Evolutionary conservation across 2,113 vertebrate species (phyloP), one percentile per base, ranked within the genome.

Genomic region (Erythrocebus patas): DNA sequence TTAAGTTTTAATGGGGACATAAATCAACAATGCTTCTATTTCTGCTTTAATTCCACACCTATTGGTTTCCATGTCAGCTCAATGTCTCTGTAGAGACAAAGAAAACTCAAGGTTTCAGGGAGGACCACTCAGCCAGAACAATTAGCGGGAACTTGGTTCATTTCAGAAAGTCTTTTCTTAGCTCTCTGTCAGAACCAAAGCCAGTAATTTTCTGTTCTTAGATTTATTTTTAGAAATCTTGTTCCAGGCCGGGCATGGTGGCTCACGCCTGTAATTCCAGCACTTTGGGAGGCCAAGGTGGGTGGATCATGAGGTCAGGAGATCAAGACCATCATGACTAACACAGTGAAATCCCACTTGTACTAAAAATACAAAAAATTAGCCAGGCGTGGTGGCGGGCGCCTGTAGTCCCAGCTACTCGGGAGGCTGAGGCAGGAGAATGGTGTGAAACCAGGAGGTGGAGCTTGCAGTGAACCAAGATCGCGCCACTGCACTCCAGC

Each of bases 181-280:
- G 59, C 64, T 70, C 38, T 64, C 32, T 32, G 14, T 52, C 82
- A 61, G 32, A 96, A 85, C 3, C 48, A 57, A 32, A 9, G 2
- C n/a, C 32, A 64, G 8, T 8, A 25, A 18, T 81, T 59, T 89
- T 89, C 43, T 75, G 20, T 30, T 45, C 73, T 87, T 81, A 68
- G 13, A 55, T 82, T 57, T 75, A 78, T 87, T 78, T 91, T 91
- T 89, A 93, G 70, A 96, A 93, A 68, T 45, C n/a, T n/a, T 48
- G 27, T 52, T 86, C 52, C 43, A 72, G 48, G 13, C 48, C 0
- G 3, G 48, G 48, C 48, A 3, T 3, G 3, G 48, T 50, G 48
- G 48, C 48, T 50, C 48, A 50, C 13, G 0, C 48, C 48, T 50
- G 48, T 50, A 14, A 50, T 50, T 14, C 13, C 48, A 50, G 48